Evolutionary conservation across 2,888 invertebrate species (phyloP).

Genomic region (Melanostoma scalare): DNA sequence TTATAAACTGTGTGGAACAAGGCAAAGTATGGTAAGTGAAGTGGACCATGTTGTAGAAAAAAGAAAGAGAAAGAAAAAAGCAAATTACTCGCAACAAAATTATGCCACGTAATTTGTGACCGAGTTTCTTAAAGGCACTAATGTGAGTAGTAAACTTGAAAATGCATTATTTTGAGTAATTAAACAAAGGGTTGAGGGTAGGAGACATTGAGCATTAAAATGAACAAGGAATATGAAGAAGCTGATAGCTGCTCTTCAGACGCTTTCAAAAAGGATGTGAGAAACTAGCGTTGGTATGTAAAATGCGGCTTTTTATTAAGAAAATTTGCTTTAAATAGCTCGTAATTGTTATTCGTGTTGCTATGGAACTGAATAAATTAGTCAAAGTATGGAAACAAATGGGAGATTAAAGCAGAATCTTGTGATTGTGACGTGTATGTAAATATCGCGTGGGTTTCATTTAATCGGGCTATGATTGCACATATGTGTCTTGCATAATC

Average conservation of each 20-base stretch:
- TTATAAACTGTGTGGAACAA: slow-evolving; percentile 4
- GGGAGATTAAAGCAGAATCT: too few relatives aligned
- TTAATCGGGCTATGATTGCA: too few relatives aligned
- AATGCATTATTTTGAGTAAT: slow-evolving; percentile 61
- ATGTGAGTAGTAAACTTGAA: slow-evolving; percentile 34
- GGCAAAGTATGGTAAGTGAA: slow-evolving; percentile 13
- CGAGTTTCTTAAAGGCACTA: slow-evolving; percentile 46
- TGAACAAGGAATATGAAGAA: neutral
- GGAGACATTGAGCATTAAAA: neutral
- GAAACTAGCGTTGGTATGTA: neutral
- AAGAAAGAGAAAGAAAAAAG: neutral
- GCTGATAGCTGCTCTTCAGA: slow-evolving; percentile 8
- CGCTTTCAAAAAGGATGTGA: slow-evolving; percentile 22
- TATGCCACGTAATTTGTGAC: slow-evolving; percentile 41
- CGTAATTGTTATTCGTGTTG: too few relatives aligned
- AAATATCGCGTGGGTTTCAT: too few relatives aligned
- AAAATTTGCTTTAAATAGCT: neutral
- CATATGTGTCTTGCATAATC: too few relatives aligned
- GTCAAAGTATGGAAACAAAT: too few relatives aligned
- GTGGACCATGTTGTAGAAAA: slow-evolving; percentile 14
- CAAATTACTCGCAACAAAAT: neutral
- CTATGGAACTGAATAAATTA: too few relatives aligned
- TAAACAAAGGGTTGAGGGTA: slow-evolving; percentile 12
- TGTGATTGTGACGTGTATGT: too few relatives aligned
- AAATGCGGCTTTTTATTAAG: neutral